Evolutionary conservation across 2,113 vertebrate species (phyloP), one percentile per base, ranked within the genome.

Genomic region (Microcebus tavaratra): DNA sequence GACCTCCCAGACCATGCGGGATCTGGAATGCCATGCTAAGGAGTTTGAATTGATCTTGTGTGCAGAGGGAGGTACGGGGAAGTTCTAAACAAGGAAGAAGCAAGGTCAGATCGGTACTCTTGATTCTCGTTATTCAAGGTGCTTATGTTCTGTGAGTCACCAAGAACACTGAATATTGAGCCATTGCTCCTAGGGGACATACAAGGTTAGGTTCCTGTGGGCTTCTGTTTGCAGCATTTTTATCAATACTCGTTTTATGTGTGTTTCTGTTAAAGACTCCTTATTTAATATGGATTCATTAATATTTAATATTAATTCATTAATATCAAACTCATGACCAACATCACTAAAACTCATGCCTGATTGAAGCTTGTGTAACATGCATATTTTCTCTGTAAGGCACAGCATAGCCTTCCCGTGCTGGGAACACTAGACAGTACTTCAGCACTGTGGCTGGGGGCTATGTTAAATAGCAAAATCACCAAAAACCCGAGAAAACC

Each of bases 281-380:
- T 50, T 88, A 48, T 12, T 57, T 81, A 84, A 55, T 6, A 61
- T 17, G 29, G 23, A 39, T 3, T 42, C 42, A 42, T 42, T 42
- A 42, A 42, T 42, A 42, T 42, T 42, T 42, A 42, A 42, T 42
- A 42, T 42, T 42, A 91, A 48, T 27, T 85, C 14, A 11, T 27
- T 45, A 57, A n/a, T n/a, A 9, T 2, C 70, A 57, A 85, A 14
- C 42, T 72, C 45, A 31, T 0, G 1, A 34, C 79, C 42, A 31
- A 2, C 50, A 29, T n/a, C 6, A 0, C 45, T 34, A 5, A 4
- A 25, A 23, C 45, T 65, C n/a, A 3, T 0, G 1, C 20, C 55
- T 39, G 3, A 36, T 4, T 0, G 2, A 31, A 67, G 55, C 84
- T 23, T 34, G 25, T 18, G 2, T 11, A 45, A 29, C 34, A 1